Percentiles rank a stretch among this genome's conserved stretches.
Evolutionary conservation across 2,113 vertebrate genomes (phyloP).

Genomic region (Dipodomys ordii): DNA sequence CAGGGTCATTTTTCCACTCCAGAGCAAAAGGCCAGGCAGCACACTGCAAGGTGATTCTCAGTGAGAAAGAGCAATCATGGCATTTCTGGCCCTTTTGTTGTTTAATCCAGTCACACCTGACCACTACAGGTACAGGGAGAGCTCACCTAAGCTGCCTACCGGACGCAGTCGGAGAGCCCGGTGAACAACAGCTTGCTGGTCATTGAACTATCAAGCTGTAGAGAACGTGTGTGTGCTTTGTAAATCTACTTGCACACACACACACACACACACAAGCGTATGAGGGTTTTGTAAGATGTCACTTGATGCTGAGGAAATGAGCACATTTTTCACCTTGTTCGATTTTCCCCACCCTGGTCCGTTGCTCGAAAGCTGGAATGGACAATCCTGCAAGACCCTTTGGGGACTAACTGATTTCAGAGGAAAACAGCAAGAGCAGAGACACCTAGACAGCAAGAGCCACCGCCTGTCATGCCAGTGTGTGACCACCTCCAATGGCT

Average conservation of each 20-base stretch:
- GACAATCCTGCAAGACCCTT: background rate
- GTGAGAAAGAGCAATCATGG: too few relatives aligned
- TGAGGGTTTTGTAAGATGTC: background rate
- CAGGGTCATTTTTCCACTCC: background rate
- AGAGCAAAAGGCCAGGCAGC: background rate
- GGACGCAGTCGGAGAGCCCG: background rate
- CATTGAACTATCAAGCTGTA: background rate
- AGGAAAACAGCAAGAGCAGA: background rate
- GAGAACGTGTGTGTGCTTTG: background rate
- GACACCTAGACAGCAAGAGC: background rate
- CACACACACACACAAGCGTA: too few relatives aligned
- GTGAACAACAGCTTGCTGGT: background rate
- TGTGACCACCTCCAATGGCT: background rate
- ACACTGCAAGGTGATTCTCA: background rate
- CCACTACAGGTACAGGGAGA: background rate
- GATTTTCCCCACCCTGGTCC: background rate
- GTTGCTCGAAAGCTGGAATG: background rate
- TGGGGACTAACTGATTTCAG: background rate
- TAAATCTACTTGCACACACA: background rate
- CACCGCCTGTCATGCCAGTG: background rate
- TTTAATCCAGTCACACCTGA: background rate
- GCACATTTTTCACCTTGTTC: background rate
- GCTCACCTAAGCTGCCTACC: background rate
- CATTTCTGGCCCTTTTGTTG: background rate
- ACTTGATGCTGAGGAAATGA: background rate